Evolutionary conservation across 1,140 invertebrate genomes (phyloP).

Genomic region (Tetramorium simillimum): DNA sequence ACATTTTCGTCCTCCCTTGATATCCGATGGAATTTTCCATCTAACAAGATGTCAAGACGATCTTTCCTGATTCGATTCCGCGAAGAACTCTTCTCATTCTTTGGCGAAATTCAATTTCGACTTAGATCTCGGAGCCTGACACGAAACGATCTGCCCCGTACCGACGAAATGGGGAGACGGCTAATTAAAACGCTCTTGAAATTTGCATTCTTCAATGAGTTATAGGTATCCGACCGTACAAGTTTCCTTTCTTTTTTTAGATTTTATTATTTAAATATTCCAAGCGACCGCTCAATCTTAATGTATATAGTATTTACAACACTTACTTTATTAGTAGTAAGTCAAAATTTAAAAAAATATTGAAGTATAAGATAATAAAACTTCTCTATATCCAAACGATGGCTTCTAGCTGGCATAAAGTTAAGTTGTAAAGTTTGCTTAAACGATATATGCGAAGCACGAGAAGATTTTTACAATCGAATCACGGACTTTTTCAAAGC

Average conservation of each 20-base stretch:
- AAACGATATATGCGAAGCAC: conserved; percentile 4
- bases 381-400: neutral
- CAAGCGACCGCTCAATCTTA: neutral
- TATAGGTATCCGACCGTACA: neutral
- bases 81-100: conserved; percentile 74
- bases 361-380: neutral
- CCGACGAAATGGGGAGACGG: conserved; percentile 52
- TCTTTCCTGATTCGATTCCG: conserved; percentile 69
- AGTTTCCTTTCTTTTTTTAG: conserved; percentile 18
- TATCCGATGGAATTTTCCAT: conserved; percentile 70
- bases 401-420: neutral
- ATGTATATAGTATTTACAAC: neutral
- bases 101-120: conserved; percentile 74
- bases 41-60: conserved; percentile 72
- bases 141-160: conserved; percentile 51
- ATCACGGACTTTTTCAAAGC: conserved; percentile 43
- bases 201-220: conserved; percentile 71
- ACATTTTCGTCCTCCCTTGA: conserved; percentile 67
- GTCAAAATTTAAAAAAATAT: neutral
- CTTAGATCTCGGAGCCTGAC: conserved; percentile 68
- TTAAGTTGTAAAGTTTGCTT: neutral
- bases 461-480: conserved; percentile 39
- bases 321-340: neutral
- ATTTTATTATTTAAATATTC: conserved; percentile 54
- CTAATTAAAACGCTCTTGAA: conserved; percentile 70